Evolutionary conservation across 2,888 invertebrate species (phyloP), one percentile per base, ranked within the genome.

Genomic region (Drosophila barbarae): DNA sequence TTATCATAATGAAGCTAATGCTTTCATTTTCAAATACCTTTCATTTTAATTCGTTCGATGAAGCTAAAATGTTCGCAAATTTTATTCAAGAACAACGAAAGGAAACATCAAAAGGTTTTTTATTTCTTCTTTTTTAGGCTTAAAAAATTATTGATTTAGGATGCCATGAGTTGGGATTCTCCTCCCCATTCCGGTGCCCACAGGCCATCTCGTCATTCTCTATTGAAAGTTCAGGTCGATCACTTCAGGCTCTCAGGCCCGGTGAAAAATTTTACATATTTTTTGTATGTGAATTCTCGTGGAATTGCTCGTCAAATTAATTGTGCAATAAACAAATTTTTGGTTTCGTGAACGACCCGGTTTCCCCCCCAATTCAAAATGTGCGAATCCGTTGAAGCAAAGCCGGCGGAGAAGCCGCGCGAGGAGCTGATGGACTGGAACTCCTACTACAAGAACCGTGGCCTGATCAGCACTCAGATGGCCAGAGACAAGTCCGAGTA

Each of bases 181-280:
- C 6, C n/a, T 12, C 5, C 12, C 13, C n/a, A 8, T 18, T 4
- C 13, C 12, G 10, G 4, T 9, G n/a, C 9, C 47, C 5, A 10
- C 12, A 15, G 5, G 7, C 1, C 12, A 13, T 32, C 2, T 5
- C 23, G 7, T 60, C 74, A 79, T 60, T 72, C 71, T 78, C 79
- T 76, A 74, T 74, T 78, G 71, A 71, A 68, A 69, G 61, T 81
- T 79, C 69, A 63, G 66, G 67, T 73, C 63, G 79, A 68, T 69
- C 69, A 69, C 61, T 69, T 70, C 65, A 64, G 82, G 76, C 67
- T 64, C 68, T 64, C 59, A 42, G 53, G 63, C 61, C 35, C 49
- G 41, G 30, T 67, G 64, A 38, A 81, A 81, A 79, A 72, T 81
- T 78, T 42, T 49, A 39, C 47, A 41, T 54, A 49, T 50, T 39